Conservation (phyloP, 2,113 vertebrate species). For the Chelonoidis abingdonii region DNA sequence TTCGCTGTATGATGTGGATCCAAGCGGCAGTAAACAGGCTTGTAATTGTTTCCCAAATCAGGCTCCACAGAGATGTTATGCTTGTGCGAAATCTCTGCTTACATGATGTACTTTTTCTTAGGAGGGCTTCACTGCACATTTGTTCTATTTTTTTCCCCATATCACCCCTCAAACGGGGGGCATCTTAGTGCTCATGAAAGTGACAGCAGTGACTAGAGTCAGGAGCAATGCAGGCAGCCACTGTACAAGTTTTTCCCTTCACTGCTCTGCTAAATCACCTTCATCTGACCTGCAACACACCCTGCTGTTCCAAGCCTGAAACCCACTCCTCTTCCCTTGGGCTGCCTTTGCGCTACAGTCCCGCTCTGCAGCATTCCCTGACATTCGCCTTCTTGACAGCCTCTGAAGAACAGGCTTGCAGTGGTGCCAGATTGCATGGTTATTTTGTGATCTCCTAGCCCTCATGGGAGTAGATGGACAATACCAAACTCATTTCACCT, state of each 20-base stretch:
- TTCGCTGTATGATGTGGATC: neutral
- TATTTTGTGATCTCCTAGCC: neutral
- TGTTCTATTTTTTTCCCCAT: neutral
- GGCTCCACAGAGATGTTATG: neutral
- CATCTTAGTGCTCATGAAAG: neutral
- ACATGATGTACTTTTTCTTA: neutral
- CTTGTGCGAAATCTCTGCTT: neutral
- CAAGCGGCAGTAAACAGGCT: neutral
- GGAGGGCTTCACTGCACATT: neutral
- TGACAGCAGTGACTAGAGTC: neutral
- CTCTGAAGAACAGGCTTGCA: neutral
- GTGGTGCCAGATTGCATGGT: neutral
- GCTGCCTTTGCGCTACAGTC: neutral
- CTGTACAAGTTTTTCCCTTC: neutral
- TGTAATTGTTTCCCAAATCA: neutral
- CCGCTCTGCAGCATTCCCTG: neutral
- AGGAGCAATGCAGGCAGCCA: neutral
- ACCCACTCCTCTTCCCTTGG: neutral
- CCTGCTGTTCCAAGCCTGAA: neutral
- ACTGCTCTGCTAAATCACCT: neutral
- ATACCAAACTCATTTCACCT: neutral
- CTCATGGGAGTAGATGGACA: neutral
- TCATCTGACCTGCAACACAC: neutral
- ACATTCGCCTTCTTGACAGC: neutral
- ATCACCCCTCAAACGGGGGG: neutral